Evolutionary conservation across 2,113 vertebrate species (phyloP).

Genomic region (Rhea americana): DNA sequence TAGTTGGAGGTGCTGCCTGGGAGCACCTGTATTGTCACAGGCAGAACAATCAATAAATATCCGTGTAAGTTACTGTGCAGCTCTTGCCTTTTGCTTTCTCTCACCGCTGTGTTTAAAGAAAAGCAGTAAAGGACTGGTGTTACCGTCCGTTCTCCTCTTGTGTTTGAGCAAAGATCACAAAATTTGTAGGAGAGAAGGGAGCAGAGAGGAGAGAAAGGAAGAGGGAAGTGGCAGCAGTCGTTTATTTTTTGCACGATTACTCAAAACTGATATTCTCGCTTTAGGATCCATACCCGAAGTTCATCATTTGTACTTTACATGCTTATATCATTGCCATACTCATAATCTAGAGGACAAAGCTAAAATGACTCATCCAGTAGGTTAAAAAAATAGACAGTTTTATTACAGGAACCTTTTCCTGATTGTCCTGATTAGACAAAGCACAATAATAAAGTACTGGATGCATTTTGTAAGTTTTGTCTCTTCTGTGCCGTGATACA

Average conservation of each 20-base stretch:
- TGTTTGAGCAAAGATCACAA: neutral
- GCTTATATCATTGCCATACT: neutral
- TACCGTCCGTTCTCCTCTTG: neutral
- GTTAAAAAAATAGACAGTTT: neutral
- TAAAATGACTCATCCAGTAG: neutral
- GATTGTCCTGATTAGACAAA: neutral
- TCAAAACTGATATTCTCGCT: neutral
- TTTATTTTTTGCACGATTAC: neutral
- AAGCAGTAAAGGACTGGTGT: neutral
- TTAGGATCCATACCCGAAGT: neutral
- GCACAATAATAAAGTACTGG: neutral
- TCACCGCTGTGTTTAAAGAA: neutral
- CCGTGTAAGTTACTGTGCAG: neutral
- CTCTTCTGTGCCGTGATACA: neutral
- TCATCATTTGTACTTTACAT: neutral
- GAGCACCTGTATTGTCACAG: accelerated
- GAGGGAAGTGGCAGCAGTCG: neutral
- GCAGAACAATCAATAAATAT: neutral
- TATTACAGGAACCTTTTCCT: neutral
- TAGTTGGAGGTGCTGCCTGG: neutral
- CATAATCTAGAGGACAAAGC: neutral
- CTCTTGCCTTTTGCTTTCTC: neutral
- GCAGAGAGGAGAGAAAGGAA: neutral
- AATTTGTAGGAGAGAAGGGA: neutral
- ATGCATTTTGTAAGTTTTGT: neutral